A percentile compares a stretch with the other conserved stretches of the same genome.
phyloP scores from a whole-genome alignment of 2,797 vertebrate species.

The Lindbergichthys nudifrons region DNA sequence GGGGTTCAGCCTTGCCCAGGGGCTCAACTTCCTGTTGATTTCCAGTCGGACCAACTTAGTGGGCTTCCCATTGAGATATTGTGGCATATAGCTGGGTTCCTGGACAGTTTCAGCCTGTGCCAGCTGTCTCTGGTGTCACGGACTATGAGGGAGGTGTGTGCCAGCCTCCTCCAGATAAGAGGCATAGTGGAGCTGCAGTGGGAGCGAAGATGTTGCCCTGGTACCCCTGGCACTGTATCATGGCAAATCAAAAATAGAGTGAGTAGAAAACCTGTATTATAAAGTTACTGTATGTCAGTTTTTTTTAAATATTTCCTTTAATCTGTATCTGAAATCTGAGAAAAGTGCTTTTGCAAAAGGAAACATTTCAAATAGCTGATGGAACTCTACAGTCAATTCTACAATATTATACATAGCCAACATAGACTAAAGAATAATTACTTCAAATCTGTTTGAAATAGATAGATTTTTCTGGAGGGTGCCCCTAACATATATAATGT shows the following conservation, averaged over 20 bases:
- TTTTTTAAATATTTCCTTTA: background rate
- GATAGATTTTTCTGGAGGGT: background rate
- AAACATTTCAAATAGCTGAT: background rate
- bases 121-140: conserved; percentile 95
- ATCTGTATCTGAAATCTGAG: no score
- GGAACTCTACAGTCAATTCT: background rate
- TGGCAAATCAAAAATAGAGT: conserved; percentile 97
- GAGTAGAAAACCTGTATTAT: conserved; percentile 37
- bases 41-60: conserved; percentile 90
- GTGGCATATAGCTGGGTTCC: conserved; percentile 93
- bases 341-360: background rate
- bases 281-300: background rate
- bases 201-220: conserved; percentile 87
- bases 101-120: conserved; percentile 97
- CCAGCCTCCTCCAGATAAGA: conserved; percentile 93
- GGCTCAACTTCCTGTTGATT: conserved; percentile 74
- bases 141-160: conserved; percentile 96
- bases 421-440: background rate
- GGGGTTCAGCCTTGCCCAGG: conserved; percentile 90
- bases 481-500: no score
- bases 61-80: conserved; percentile 94
- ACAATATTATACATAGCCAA: background rate
- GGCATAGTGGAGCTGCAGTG: conserved; percentile 97
- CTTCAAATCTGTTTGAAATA: background rate
- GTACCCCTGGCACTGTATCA: conserved; percentile 81